Percentiles rank a stretch among this genome's conserved stretches.
Evolutionary conservation across 2,113 vertebrate species (phyloP).

Genomic region (Sula dactylatra): DNA sequence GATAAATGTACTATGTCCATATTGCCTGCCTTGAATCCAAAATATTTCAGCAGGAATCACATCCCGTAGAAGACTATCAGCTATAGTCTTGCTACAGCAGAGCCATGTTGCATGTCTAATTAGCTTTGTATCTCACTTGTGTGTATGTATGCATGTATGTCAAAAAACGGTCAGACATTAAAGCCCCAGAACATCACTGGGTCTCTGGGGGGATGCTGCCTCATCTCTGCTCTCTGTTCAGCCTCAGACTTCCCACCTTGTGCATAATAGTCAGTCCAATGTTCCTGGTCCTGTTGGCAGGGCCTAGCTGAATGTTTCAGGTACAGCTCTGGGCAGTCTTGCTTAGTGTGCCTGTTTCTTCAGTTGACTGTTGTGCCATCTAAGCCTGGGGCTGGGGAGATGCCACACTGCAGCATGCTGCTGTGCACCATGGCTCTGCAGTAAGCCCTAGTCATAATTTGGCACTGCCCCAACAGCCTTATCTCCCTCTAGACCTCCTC

Average conservation of each 20-base stretch:
- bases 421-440: not conserved
- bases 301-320: not conserved
- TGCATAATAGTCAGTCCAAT: not conserved
- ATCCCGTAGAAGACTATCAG: not conserved
- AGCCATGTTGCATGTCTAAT: not conserved
- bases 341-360: not conserved
- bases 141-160: not conserved
- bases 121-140: not conserved
- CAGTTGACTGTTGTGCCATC: not conserved
- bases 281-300: not conserved
- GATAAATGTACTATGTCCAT: not conserved
- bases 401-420: not conserved
- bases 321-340: not conserved
- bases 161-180: not conserved
- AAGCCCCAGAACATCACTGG: not conserved
- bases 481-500: not conserved
- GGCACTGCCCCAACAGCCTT: not conserved
- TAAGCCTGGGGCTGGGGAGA: not conserved
- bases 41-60: not conserved
- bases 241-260: not conserved
- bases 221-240: not conserved
- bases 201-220: not conserved
- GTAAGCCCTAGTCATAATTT: not conserved
- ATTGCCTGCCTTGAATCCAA: not conserved
- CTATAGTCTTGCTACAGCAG: not conserved